Base-by-base conservation (phyloP, 2,888 invertebrate genomes). In the Drosophila aldrichi region DNA sequence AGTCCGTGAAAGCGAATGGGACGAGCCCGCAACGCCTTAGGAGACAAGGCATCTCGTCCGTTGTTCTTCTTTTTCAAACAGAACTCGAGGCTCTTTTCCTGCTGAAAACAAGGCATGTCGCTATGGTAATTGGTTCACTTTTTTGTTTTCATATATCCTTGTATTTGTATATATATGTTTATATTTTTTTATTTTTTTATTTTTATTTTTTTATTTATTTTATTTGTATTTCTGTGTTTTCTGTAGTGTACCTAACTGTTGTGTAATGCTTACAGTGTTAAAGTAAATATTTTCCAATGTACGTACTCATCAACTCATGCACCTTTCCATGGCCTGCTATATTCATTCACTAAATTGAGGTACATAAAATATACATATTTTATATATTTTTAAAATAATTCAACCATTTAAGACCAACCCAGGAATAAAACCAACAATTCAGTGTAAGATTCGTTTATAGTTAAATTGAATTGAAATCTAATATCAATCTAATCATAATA, bases 1-100 rank as follows among this genome's bases (percentile, higher is more conserved):
- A 93, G 83, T 2, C 92, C 92, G 83, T 93, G 93, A 34, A 79
- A 80, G 14, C 82, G 80, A 18, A 91, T 77, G 8, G 91, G 79
- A 0, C 81, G 81, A 0, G 91, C 89, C 61, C 89, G 88, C 61
- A 91, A 88, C 5, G 92, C 90, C 44, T 85, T 90, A 0, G 90
- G 88, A 0, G 81, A 82, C 60, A 81, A 16, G 3, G 64, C 55
- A 63, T 81, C 81, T 14, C 52, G 46, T 0, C 48, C 51, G 5
- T 55, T 70, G 2, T 44, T 48, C 29, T 65, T 83, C 20, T 71
- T 59, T 6, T 65, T 60, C 1, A 79, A 58, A 0, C 62, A 41
- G 16, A 29, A 34, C 71, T 65, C 29, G 4, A 54, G 32, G 25
- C 54, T 54, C 40, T 54, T 54, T 16, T 54, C 40, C n/a, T 40